phyloP scores from a whole-genome alignment of 2,888 invertebrate genomes.

The Rhorus exstirpatorius region DNA sequence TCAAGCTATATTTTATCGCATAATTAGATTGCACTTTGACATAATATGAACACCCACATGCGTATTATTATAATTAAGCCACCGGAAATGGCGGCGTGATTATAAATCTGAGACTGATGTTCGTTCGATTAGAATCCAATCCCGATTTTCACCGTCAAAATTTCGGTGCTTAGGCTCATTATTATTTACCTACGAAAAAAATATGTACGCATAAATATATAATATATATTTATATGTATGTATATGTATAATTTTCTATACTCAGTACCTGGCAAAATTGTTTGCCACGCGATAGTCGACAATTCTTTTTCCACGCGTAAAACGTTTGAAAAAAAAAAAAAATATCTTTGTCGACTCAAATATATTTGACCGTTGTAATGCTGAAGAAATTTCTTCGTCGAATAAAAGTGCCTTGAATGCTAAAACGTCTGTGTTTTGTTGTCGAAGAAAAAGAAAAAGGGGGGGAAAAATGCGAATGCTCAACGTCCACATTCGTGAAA shows the following conservation, averaged over 20 bases:
- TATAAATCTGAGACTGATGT: slow-evolving; percentile 62
- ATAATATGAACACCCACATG: slow-evolving; percentile 6
- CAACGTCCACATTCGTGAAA: no score
- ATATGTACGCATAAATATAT: no score
- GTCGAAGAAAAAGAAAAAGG: background rate
- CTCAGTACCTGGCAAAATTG: slow-evolving; percentile 77
- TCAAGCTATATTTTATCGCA: slow-evolving; percentile 44
- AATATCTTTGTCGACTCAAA: slow-evolving; percentile 69
- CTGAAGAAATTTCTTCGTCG: slow-evolving; percentile 75
- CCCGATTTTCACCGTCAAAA: slow-evolving; percentile 55
- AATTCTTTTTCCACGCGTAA: slow-evolving; percentile 56
- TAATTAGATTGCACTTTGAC: slow-evolving; percentile 10
- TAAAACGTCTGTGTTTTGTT: slow-evolving; percentile 54
- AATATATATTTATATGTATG: slow-evolving; percentile 45
- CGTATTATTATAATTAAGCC: slow-evolving; percentile 42
- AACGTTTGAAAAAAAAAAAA: slow-evolving; percentile 65
- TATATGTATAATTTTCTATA: slow-evolving; percentile 68
- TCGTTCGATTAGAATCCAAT: slow-evolving; percentile 59
- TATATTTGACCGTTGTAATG: slow-evolving; percentile 79
- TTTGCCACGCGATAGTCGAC: slow-evolving; percentile 72
- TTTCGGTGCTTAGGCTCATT: slow-evolving; percentile 47
- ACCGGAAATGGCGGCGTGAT: slow-evolving; percentile 20
- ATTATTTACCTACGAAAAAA: slow-evolving; percentile 28
- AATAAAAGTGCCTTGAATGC: slow-evolving; percentile 83
- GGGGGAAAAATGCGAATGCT: slow-evolving; percentile 1